Percentiles rank a stretch among this genome's conserved stretches.
phyloP scores from a whole-genome alignment of 2,888 invertebrate genomes.

The Phengaris alcon region DNA sequence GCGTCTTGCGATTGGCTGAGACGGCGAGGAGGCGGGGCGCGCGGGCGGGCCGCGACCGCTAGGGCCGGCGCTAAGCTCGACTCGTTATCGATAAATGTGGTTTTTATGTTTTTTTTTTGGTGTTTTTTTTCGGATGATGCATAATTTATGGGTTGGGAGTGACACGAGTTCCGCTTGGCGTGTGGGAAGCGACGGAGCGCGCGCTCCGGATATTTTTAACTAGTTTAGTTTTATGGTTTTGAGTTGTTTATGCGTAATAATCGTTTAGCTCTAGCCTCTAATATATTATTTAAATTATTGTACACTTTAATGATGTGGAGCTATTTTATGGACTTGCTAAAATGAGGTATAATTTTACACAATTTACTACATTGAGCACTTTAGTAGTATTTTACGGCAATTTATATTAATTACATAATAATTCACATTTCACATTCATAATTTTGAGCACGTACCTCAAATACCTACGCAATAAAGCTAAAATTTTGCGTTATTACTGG shows the following conservation, averaged over 20 bases:
- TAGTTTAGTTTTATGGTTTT: constrained; percentile 35
- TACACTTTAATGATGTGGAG: neutral
- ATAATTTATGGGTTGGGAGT: constrained; percentile 69
- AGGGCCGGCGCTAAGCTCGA: constrained; percentile 58
- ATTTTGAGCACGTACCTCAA: neutral
- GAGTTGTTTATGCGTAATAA: constrained; percentile 30
- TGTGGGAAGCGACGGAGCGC: constrained; percentile 47
- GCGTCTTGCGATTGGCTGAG: constrained; percentile 56
- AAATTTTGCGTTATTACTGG: too few relatives aligned
- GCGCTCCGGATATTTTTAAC: constrained; percentile 38
- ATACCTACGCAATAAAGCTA: too few relatives aligned
- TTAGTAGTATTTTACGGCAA: neutral
- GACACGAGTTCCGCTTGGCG: constrained; percentile 58
- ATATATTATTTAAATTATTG: constrained; percentile 18
- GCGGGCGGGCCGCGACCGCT: constrained; percentile 52
- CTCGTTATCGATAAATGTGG: constrained; percentile 67
- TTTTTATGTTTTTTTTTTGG: constrained; percentile 55
- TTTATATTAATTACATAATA: neutral
- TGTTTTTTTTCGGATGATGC: constrained; percentile 52
- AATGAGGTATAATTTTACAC: neutral
- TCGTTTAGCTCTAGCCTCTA: constrained; percentile 6
- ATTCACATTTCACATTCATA: neutral
- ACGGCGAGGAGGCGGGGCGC: constrained; percentile 57
- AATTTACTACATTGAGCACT: neutral
- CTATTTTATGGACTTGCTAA: constrained; percentile 13